Evolutionary conservation across 2,113 vertebrate genomes (phyloP).

Genomic region (Coregonus clupeaformis): DNA sequence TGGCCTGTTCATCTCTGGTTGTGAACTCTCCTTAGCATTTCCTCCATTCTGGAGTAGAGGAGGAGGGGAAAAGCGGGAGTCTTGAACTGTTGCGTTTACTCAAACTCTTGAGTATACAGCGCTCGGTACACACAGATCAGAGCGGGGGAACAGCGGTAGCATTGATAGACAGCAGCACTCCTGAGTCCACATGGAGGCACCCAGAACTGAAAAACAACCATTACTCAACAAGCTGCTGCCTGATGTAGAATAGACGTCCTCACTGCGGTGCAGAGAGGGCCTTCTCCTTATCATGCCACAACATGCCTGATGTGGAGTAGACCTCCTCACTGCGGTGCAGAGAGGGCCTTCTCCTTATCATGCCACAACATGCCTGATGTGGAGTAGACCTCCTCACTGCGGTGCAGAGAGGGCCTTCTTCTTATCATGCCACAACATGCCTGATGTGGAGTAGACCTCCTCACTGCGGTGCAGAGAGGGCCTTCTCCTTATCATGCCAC

Average conservation of each 20-base stretch:
- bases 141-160: background rate
- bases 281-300: background rate
- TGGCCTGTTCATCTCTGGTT: no score
- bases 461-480: no score
- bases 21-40: constrained; percentile 14
- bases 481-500: background rate
- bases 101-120: background rate
- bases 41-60: no score
- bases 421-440: background rate
- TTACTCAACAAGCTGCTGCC: background rate
- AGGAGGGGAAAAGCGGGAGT: background rate
- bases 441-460: background rate
- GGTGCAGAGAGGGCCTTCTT: background rate
- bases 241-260: background rate
- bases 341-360: background rate
- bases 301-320: background rate
- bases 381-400: background rate
- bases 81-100: background rate
- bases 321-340: background rate
- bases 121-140: background rate
- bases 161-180: background rate
- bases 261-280: no score
- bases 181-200: background rate
- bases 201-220: background rate
- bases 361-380: background rate